phyloP scores from a whole-genome alignment of 2,888 invertebrate genomes.

The Pachliopta kotzebuea region DNA sequence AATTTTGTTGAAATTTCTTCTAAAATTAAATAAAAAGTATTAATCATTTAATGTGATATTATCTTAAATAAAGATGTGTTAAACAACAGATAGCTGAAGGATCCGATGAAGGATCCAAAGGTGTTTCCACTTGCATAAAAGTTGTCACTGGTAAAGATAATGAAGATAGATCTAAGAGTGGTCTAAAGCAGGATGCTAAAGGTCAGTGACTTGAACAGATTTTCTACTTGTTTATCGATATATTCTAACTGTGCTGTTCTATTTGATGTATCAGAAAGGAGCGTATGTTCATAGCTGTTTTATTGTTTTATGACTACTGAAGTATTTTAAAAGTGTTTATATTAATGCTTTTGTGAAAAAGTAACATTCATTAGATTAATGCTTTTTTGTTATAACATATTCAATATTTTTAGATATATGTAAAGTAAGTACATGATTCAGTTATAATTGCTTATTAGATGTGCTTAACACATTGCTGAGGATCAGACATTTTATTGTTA shows the following conservation, averaged over 20 bases:
- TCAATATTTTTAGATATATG: neutral
- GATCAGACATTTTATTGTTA: too few relatives aligned
- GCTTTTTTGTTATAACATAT: slow-evolving; percentile 1
- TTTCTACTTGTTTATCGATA: slow-evolving; percentile 9
- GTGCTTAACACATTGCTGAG: too few relatives aligned
- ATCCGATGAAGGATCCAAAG: slow-evolving; percentile 49
- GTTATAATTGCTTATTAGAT: neutral
- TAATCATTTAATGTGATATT: neutral
- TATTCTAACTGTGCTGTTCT: slow-evolving; percentile 16
- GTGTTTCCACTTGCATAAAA: slow-evolving; percentile 49
- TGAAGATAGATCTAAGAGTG: slow-evolving; percentile 34
- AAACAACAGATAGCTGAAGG: slow-evolving; percentile 57
- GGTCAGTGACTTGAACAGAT: slow-evolving; percentile 31
- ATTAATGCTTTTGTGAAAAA: slow-evolving; percentile 2
- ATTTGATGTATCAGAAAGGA: slow-evolving; percentile 28
- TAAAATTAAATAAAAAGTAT: too few relatives aligned
- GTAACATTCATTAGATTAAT: neutral
- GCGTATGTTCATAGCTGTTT: slow-evolving; percentile 74
- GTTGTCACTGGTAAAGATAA: slow-evolving; percentile 50
- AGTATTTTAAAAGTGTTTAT: slow-evolving; percentile 31
- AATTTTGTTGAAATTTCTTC: too few relatives aligned
- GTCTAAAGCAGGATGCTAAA: slow-evolving; percentile 35
- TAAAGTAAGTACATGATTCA: neutral
- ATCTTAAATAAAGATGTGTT: neutral
- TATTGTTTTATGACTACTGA: slow-evolving; percentile 35